phyloP scores from a whole-genome alignment of 2,113 vertebrate genomes.

The Genyomyrus donnyi region DNA sequence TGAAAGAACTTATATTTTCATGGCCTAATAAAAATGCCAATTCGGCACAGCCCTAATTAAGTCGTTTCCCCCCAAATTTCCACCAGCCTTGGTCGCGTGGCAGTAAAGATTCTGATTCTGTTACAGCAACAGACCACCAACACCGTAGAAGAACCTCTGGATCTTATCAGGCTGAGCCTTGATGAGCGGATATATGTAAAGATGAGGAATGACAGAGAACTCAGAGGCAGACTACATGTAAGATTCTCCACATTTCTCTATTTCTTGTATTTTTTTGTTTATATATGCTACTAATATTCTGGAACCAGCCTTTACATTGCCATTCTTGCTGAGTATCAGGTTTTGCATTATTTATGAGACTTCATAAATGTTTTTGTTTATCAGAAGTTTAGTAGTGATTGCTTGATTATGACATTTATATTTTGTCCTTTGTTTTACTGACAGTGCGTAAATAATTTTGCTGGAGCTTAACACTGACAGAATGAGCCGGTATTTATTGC shows the following conservation, averaged over 20 bases:
- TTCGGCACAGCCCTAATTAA: not conserved
- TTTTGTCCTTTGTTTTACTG: not conserved
- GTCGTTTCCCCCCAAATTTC: not conserved
- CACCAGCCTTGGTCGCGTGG: not conserved
- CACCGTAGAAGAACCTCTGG: slow-evolving; percentile 91
- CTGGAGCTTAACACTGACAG: not conserved
- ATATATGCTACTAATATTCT: not conserved
- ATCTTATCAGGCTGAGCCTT: slow-evolving; percentile 90
- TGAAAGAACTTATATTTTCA: not conserved
- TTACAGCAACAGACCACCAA: slow-evolving; percentile 82
- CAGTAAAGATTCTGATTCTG: not conserved
- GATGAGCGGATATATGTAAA: slow-evolving; percentile 97
- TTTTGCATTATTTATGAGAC: not conserved
- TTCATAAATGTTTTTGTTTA: not conserved
- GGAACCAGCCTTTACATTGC: not conserved
- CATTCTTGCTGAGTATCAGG: not conserved
- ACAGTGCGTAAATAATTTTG: not conserved
- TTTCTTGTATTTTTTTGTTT: not conserved
- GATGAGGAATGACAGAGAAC: slow-evolving; percentile 95
- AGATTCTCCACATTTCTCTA: slow-evolving; percentile 36
- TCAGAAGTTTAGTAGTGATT: not conserved
- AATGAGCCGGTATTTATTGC: not conserved
- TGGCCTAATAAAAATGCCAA: not conserved
- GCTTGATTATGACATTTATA: not conserved
- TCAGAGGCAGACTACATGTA: slow-evolving; percentile 87